Conservation (phyloP, 92 coral and sea anemone genomes). For the Scolanthus callimorphus region DNA sequence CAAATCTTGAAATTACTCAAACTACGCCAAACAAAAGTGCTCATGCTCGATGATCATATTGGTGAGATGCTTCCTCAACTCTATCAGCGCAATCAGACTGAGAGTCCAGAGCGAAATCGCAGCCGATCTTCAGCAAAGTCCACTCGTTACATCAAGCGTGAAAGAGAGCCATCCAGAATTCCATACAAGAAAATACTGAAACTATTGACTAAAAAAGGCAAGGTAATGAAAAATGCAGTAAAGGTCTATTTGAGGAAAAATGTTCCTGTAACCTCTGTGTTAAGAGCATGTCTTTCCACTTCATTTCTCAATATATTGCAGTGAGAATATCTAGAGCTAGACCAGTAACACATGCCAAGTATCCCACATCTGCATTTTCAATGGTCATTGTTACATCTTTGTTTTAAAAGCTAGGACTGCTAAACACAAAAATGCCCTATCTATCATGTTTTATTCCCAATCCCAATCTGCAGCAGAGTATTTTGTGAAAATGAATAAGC, state of each 20-base stretch:
- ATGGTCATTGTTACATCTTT: neutral
- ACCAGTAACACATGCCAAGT: neutral
- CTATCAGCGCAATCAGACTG: neutral
- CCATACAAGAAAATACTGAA: neutral
- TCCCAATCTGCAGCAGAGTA: too few species aligned
- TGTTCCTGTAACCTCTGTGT: neutral
- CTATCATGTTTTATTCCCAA: neutral
- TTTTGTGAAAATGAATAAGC: too few species aligned
- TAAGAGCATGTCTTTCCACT: neutral
- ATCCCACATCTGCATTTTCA: too few species aligned
- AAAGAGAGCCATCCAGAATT: neutral
- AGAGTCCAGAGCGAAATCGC: neutral
- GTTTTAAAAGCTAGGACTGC: neutral
- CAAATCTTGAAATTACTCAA: too few species aligned
- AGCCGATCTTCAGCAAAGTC: neutral
- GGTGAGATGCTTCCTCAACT: too few species aligned
- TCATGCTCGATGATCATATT: too few species aligned
- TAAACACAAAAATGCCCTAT: neutral
- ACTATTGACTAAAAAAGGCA: neutral
- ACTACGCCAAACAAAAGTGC: neutral
- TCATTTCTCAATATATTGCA: constrained; percentile 1
- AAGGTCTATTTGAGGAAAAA: neutral
- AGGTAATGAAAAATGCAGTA: neutral
- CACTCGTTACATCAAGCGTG: neutral
- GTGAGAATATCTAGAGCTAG: constrained; percentile 1